Evolutionary conservation across 2,113 vertebrate species (phyloP).

Genomic region (Cepphus grylle): DNA sequence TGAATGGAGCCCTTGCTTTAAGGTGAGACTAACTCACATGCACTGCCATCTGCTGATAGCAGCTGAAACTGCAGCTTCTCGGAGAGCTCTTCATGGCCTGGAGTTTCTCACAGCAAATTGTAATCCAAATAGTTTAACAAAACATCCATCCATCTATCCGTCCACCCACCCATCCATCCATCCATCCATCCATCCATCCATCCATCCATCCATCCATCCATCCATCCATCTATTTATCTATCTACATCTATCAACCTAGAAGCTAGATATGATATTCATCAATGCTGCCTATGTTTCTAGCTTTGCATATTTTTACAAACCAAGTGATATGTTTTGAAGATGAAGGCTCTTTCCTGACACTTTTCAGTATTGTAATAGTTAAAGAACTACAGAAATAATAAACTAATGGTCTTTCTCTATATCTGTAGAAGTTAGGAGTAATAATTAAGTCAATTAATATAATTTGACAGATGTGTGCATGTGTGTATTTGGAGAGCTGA

Average conservation of each 20-base stretch:
- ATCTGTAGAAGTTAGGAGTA: neutral
- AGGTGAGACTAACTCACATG: neutral
- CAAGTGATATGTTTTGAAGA: neutral
- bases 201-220: too few relatives aligned
- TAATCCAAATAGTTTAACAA: neutral
- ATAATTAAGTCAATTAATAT: neutral
- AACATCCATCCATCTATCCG: rapidly evolving
- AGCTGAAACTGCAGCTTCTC: neutral
- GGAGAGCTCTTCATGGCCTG: neutral
- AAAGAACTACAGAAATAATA: neutral
- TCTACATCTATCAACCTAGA: neutral
- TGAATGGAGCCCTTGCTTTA: neutral
- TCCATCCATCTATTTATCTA: neutral
- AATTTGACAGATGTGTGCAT: neutral
- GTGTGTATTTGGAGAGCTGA: neutral
- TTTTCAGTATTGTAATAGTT: neutral
- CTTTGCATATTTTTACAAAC: neutral
- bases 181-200: too few relatives aligned
- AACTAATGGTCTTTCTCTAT: neutral
- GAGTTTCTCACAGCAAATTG: neutral
- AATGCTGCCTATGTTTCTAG: neutral
- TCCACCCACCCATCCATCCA: too few relatives aligned
- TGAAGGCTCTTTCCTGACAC: neutral
- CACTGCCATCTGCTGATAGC: neutral
- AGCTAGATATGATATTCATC: neutral